Evolutionary conservation across 2,888 invertebrate genomes (phyloP).

Genomic region (Schrankia costaestrigalis): DNA sequence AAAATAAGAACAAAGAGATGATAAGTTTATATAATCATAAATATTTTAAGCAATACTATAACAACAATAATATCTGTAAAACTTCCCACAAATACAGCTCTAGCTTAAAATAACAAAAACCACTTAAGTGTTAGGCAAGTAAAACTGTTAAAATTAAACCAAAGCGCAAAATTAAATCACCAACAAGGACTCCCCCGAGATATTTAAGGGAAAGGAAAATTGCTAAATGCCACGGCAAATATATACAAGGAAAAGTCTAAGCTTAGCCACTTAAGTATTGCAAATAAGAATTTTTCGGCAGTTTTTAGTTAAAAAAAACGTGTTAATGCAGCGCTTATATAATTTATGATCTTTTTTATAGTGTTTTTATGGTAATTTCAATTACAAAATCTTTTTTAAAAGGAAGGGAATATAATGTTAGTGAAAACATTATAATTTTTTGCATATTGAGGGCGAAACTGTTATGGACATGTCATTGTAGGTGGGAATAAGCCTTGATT

Average conservation of each 20-base stretch:
- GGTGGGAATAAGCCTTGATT: too few relatives aligned
- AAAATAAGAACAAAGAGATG: too few relatives aligned
- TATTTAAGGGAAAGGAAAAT: conserved; percentile 28
- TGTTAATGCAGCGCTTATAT: conserved; percentile 15
- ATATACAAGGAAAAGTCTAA: conserved; percentile 16
- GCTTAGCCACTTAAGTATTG: conserved; percentile 16
- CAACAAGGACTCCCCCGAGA: conserved; percentile 22
- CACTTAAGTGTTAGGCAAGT: conserved; percentile 14
- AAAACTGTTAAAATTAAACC: conserved; percentile 32
- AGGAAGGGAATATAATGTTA: not conserved
- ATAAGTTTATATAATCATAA: too few relatives aligned
- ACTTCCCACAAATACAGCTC: too few relatives aligned
- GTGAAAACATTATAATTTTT: too few relatives aligned
- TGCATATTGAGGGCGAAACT: too few relatives aligned
- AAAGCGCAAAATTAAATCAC: conserved; percentile 31
- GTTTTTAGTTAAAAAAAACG: conserved; percentile 14
- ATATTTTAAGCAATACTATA: too few relatives aligned
- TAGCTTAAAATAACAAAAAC: too few relatives aligned
- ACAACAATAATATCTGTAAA: too few relatives aligned
- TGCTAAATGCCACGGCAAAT: conserved; percentile 32
- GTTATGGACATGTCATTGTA: too few relatives aligned
- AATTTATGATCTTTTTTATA: conserved; percentile 10
- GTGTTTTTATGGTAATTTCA: conserved; percentile 5
- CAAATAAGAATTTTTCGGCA: conserved; percentile 20
- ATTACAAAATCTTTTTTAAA: not conserved